Evolutionary conservation across 2,888 invertebrate species (phyloP).

Genomic region (Metellina segmentata): DNA sequence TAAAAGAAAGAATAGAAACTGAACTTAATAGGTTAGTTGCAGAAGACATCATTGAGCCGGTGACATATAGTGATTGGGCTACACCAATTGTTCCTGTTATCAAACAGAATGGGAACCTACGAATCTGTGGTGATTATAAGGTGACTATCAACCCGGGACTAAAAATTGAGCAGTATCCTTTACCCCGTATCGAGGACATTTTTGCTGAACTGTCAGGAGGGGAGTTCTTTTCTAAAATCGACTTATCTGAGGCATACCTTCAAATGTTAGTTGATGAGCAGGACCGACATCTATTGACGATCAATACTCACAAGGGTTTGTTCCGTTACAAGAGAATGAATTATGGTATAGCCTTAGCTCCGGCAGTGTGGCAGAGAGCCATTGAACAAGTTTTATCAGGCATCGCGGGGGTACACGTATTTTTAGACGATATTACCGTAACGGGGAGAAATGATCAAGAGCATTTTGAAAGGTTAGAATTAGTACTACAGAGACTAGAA

Average conservation of each 20-base stretch:
- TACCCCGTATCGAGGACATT: slow-evolving; percentile 79
- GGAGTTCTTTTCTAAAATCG: too few species aligned
- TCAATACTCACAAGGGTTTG: slow-evolving; percentile 79
- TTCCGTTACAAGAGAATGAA: slow-evolving; percentile 79
- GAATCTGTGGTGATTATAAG: slow-evolving; percentile 80
- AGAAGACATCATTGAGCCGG: slow-evolving; percentile 58
- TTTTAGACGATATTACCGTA: too few species aligned
- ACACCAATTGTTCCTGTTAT: slow-evolving; percentile 58
- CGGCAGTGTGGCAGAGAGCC: slow-evolving; percentile 71
- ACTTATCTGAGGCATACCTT: slow-evolving; percentile 78
- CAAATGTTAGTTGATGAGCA: slow-evolving; percentile 79
- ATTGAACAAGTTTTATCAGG: too few species aligned
- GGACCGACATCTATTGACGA: slow-evolving; percentile 78
- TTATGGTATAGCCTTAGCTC: slow-evolving; percentile 80
- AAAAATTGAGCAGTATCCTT: slow-evolving; percentile 79
- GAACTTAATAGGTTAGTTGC: slow-evolving; percentile 50
- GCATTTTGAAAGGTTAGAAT: too few species aligned
- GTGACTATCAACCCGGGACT: slow-evolving; percentile 78
- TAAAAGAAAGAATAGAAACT: slow-evolving; percentile 62
- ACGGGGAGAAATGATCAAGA: too few species aligned
- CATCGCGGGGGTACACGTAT: too few species aligned
- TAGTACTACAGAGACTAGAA: too few species aligned
- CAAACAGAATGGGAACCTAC: slow-evolving; percentile 70
- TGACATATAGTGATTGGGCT: slow-evolving; percentile 58
- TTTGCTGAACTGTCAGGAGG: slow-evolving; percentile 78